Evolutionary conservation across 2,113 vertebrate species (phyloP), one percentile per base, ranked within the genome.

Genomic region (Dasyprocta punctata): DNA sequence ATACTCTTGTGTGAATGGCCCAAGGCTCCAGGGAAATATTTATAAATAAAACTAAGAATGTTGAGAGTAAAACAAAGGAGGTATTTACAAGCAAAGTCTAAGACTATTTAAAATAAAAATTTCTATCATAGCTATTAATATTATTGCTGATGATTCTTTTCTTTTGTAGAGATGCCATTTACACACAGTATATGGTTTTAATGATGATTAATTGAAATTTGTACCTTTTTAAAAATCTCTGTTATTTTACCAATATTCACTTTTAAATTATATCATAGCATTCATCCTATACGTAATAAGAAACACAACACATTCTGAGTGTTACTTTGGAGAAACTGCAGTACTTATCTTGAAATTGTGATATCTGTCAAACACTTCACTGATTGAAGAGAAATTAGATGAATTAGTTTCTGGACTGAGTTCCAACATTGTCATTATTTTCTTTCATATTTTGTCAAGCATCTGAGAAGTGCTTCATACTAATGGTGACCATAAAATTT

Each of bases 281-380:
- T 30, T 24, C 44, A 77, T n/a, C 11, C 0, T 82, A 38, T 60
- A 83, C 28, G 28, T 87, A 61, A 52, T 86, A 88, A 82, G 52
- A 86, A 95, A 2, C 13, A 67, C 4, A 77, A 54, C 41, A 89
- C 33, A 73, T 41, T 92, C 16, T 92, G 49, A 93, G 80, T 95
- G 22, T 58, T 49, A 80, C 73, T 95, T 96, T 85, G 38, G 44
- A 90, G 85, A 56, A 93, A 33, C 56, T 61, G 92, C 19, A 84
- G 20, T 54, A 84, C 44, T 83, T n/a, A n/a, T 67, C 60, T 80
- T 84, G 47, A 84, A 49, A 88, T 73, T n/a, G 11, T 80, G 71
- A 75, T 86, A 19, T 11, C 69, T 69, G 67, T 60, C n/a, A 88
- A 93, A 52, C 26, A 41, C 19, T 1, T 65, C 65, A 77, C 8